A percentile compares a stretch with the other conserved stretches of the same genome.
Evolutionary conservation across 2,888 invertebrate species (phyloP).

Genomic region (Smittia sp.): DNA sequence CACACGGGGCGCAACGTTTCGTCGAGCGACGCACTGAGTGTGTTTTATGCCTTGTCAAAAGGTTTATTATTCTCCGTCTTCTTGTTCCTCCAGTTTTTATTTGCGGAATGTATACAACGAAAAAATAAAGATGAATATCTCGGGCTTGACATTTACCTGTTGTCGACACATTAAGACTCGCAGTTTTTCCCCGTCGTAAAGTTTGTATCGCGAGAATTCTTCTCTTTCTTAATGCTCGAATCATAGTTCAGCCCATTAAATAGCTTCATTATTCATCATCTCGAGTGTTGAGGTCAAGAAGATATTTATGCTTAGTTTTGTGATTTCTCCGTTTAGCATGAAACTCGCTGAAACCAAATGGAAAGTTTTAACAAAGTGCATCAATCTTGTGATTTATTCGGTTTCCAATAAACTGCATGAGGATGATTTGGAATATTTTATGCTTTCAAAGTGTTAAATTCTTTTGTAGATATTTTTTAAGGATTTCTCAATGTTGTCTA

Average conservation of each 20-base stretch:
- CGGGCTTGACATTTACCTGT: background rate
- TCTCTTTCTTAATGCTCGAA: no score
- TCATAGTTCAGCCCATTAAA: no score
- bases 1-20: background rate
- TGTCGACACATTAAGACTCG: slow-evolving; percentile 1
- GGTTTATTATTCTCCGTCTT: background rate
- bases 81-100: background rate
- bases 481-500: no score
- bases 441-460: background rate
- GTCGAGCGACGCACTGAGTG: background rate
- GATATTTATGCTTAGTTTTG: background rate
- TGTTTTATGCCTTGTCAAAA: background rate
- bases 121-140: slow-evolving; percentile 13
- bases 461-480: no score
- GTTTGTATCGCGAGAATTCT: no score
- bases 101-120: background rate
- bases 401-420: no score
- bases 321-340: background rate
- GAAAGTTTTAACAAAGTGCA: background rate
- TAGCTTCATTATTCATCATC: no score
- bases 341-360: background rate
- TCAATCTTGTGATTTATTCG: slow-evolving; percentile 9
- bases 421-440: background rate
- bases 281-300: no score
- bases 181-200: background rate